phyloP scores from a whole-genome alignment of 2,888 invertebrate genomes.

The Callyntrura sp. region DNA sequence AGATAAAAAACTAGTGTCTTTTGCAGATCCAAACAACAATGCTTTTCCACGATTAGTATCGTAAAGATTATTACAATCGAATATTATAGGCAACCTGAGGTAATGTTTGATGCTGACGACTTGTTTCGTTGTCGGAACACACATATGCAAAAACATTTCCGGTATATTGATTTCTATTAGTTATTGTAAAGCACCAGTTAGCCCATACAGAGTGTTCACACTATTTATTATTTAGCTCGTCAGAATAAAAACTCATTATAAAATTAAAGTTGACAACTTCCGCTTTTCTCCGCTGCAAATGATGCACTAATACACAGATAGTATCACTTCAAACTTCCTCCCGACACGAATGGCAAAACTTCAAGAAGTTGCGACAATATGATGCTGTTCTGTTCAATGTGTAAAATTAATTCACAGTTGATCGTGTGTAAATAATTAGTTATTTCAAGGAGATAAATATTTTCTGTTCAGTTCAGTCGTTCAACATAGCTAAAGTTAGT shows the following conservation, averaged over 20 bases:
- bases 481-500: background rate
- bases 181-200: slow-evolving; percentile 48
- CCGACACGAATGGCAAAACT: too few relatives aligned
- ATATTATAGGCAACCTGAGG: slow-evolving; percentile 71
- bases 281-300: background rate
- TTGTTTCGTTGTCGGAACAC: background rate
- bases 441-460: background rate
- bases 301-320: slow-evolving; percentile 3
- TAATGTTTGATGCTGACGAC: slow-evolving; percentile 26
- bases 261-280: background rate
- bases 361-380: too few relatives aligned
- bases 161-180: background rate
- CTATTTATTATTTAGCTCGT: background rate
- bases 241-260: background rate
- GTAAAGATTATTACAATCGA: slow-evolving; percentile 30
- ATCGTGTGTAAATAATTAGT: too few relatives aligned
- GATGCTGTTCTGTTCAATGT: too few relatives aligned
- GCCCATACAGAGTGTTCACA: slow-evolving; percentile 16
- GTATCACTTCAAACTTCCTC: background rate
- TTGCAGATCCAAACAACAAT: slow-evolving; percentile 43
- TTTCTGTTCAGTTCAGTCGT: background rate
- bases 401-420: too few relatives aligned
- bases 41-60: background rate
- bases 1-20: slow-evolving; percentile 58
- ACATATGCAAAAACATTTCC: background rate